Percentiles rank a stretch among this genome's conserved stretches.
Evolutionary conservation across 2,888 invertebrate genomes (phyloP).

Genomic region (Drepana falcataria): DNA sequence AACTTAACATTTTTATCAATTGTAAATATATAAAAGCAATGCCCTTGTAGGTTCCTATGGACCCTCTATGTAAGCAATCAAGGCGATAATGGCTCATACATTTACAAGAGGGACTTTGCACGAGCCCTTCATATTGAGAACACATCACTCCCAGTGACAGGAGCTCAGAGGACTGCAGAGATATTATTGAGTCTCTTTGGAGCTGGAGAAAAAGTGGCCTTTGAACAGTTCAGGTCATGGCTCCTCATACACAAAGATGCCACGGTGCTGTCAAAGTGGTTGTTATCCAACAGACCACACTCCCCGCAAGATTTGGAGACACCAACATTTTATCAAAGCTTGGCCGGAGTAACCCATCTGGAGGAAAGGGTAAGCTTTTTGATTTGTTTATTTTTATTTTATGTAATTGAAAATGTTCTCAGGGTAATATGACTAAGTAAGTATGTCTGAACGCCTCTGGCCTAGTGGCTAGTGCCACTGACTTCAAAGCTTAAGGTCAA

Average conservation of each 20-base stretch:
- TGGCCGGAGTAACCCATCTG: slow-evolving; percentile 95
- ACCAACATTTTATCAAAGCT: slow-evolving; percentile 94
- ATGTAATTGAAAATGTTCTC: neutral
- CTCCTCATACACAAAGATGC: slow-evolving; percentile 86
- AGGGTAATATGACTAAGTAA: no score
- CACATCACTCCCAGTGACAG: slow-evolving; percentile 55
- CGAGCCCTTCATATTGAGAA: slow-evolving; percentile 80
- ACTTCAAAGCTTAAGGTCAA: no score
- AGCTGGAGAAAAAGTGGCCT: slow-evolving; percentile 75
- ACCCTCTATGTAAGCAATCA: slow-evolving; percentile 91
- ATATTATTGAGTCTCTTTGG: slow-evolving; percentile 63
- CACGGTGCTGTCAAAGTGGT: slow-evolving; percentile 89
- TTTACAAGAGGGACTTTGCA: slow-evolving; percentile 86
- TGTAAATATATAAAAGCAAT: neutral
- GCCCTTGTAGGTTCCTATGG: slow-evolving; percentile 85
- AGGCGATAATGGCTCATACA: slow-evolving; percentile 80
- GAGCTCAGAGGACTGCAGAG: slow-evolving; percentile 51
- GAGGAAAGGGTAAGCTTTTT: slow-evolving; percentile 82
- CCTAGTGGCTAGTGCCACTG: no score
- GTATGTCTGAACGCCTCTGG: no score
- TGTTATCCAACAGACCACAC: slow-evolving; percentile 85
- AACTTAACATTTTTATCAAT: no score
- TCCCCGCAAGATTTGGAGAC: slow-evolving; percentile 90
- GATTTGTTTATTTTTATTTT: neutral
- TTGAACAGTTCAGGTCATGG: slow-evolving; percentile 89